Conservation (phyloP, 37 sponge, comb jelly and placozoan genomes). For the Hormiphora californensis region DNA sequence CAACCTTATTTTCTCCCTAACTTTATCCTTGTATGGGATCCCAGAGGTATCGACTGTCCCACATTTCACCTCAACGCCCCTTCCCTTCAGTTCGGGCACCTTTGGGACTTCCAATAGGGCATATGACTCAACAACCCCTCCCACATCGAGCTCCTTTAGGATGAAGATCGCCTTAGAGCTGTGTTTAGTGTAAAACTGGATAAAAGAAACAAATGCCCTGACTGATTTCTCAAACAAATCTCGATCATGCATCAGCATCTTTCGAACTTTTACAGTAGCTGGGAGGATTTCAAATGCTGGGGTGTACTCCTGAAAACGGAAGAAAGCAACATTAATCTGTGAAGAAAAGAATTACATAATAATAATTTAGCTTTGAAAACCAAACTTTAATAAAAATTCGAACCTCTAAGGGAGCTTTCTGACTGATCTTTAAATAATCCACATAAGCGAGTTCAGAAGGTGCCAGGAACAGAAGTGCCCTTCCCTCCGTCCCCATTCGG, state of each 20-base stretch:
- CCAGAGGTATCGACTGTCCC: not conserved
- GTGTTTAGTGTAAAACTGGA: slow-evolving; percentile 90
- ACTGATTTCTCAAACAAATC: slow-evolving; percentile 74
- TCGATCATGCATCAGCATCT: slow-evolving; percentile 23
- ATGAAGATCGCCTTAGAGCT: slow-evolving; percentile 85
- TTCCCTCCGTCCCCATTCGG: slow-evolving; percentile 77
- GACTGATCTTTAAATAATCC: slow-evolving; percentile 74
- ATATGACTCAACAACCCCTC: slow-evolving; percentile 68
- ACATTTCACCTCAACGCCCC: slow-evolving; percentile 8
- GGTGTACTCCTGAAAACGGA: slow-evolving; percentile 9
- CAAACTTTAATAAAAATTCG: not conserved
- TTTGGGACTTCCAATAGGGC: slow-evolving; percentile 78
- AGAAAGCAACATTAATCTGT: not conserved
- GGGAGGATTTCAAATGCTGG: not conserved
- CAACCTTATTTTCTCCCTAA: slow-evolving; percentile 30
- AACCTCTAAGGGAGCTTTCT: slow-evolving; percentile 64
- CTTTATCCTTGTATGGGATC: slow-evolving; percentile 9
- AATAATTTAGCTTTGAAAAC: not conserved
- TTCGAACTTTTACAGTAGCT: slow-evolving; percentile 46
- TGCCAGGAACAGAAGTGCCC: slow-evolving; percentile 74
- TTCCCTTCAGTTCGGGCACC: slow-evolving; percentile 84
- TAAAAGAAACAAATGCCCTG: slow-evolving; percentile 89
- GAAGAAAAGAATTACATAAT: not conserved
- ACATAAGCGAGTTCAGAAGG: slow-evolving; percentile 77
- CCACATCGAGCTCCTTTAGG: slow-evolving; percentile 79